These are phyloP conservation scores for Amblyraja radiata DNA, from an alignment of 2,797 vertebrate genomes.

Conservation along the genomic window DNA sequence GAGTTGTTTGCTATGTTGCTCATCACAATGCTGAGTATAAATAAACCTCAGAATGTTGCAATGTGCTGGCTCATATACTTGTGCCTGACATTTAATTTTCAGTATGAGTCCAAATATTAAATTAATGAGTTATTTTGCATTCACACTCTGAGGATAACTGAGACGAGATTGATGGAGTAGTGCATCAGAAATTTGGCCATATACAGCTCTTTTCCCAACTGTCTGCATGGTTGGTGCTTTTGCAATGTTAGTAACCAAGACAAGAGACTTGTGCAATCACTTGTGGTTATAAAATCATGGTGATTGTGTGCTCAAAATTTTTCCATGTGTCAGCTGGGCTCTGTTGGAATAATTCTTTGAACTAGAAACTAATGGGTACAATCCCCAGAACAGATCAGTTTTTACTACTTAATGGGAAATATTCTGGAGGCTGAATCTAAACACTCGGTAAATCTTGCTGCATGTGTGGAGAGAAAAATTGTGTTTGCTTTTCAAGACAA, in stretches of 20 bases:
- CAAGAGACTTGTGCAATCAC: not conserved
- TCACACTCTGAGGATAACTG: not conserved
- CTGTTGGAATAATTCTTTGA: not conserved
- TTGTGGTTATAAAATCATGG: not conserved
- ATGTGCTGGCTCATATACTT: not conserved
- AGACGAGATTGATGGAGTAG: not conserved
- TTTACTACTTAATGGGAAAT: no score
- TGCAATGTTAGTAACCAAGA: not conserved
- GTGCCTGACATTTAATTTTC: constrained; percentile 14
- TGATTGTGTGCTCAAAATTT: not conserved
- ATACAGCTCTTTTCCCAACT: not conserved
- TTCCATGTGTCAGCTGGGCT: not conserved
- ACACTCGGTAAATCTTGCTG: no score
- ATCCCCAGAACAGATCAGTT: not conserved
- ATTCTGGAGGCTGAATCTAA: no score
- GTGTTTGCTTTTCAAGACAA: no score
- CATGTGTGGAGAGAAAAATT: no score
- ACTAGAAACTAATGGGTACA: not conserved
- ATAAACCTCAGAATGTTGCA: not conserved
- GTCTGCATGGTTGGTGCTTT: not conserved
- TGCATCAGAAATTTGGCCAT: not conserved
- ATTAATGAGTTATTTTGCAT: constrained; percentile 22
- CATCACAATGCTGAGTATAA: constrained; percentile 8
- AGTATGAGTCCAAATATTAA: not conserved
- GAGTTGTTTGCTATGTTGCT: constrained; percentile 3